These are phyloP conservation scores for Frankliniella intonsa DNA, from an alignment of 2,888 invertebrate genomes.

Conservation along the genomic window DNA sequence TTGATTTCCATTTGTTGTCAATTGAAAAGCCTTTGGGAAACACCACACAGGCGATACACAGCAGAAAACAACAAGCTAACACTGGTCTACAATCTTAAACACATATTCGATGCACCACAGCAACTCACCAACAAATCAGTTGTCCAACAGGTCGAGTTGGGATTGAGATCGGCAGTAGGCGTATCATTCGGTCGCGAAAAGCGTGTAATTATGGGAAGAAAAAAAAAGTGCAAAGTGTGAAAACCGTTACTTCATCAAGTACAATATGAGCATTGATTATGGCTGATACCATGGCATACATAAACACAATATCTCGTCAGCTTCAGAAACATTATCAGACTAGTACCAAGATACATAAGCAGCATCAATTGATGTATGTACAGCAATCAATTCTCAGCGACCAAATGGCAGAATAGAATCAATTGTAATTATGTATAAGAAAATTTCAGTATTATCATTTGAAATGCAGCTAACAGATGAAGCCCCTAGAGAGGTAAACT, in stretches of 20 bases:
- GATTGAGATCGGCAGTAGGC: slow-evolving; percentile 20
- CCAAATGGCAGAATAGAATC: too few species aligned
- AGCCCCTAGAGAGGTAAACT: too few species aligned
- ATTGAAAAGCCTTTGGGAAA: too few species aligned
- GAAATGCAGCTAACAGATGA: too few species aligned
- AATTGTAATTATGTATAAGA: too few species aligned
- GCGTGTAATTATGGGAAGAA: slow-evolving; percentile 13
- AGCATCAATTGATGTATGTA: neutral
- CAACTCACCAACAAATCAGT: slow-evolving; percentile 26
- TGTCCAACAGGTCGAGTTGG: slow-evolving; percentile 5
- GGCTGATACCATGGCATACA: neutral
- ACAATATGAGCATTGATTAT: neutral
- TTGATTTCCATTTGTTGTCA: too few species aligned
- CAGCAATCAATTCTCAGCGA: neutral
- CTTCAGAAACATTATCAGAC: neutral
- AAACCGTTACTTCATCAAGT: slow-evolving; percentile 4
- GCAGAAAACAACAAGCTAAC: neutral
- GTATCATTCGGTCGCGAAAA: slow-evolving; percentile 21
- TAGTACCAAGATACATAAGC: slow-evolving; percentile 6
- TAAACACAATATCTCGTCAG: neutral
- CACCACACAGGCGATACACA: neutral
- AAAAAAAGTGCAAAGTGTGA: slow-evolving; percentile 11
- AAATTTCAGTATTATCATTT: too few species aligned
- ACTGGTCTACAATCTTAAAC: neutral
- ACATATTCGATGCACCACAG: neutral